Evolutionary conservation across 1,140 invertebrate genomes (phyloP).

Genomic region (Latrodectus geometricus): DNA sequence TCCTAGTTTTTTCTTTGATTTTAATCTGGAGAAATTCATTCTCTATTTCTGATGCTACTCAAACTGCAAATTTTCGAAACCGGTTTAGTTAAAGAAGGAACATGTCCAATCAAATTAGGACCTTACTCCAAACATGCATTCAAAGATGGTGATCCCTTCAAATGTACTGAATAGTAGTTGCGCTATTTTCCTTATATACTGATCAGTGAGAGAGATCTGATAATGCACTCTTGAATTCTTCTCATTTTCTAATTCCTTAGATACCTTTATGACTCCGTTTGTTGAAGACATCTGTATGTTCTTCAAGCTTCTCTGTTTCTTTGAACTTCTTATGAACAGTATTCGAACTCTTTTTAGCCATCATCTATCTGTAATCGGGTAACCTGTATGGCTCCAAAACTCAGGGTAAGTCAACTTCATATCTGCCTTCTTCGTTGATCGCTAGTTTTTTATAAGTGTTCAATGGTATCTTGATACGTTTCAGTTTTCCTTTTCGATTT

Average conservation of each 20-base stretch:
- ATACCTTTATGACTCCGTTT: slow-evolving; percentile 65
- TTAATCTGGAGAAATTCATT: neutral
- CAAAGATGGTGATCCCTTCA: neutral
- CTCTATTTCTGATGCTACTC: neutral
- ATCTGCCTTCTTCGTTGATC: neutral
- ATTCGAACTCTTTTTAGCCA: neutral
- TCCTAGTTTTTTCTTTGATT: neutral
- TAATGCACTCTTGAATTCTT: slow-evolving; percentile 64
- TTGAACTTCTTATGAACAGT: neutral
- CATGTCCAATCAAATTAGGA: neutral
- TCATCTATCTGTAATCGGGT: neutral
- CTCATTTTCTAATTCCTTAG: slow-evolving; percentile 25
- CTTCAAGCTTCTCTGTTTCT: neutral
- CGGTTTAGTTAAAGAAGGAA: neutral
- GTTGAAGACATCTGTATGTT: slow-evolving; percentile 64
- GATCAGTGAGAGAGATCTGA: slow-evolving; percentile 66
- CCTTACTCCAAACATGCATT: slow-evolving; percentile 31
- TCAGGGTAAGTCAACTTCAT: neutral
- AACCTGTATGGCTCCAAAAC: neutral
- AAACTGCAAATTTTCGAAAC: neutral
- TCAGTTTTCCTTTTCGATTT: neutral
- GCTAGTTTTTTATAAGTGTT: neutral
- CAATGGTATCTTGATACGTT: neutral
- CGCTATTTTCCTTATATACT: slow-evolving; percentile 60
- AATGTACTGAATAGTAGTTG: slow-evolving; percentile 36